Evolutionary conservation across 2,797 vertebrate genomes (phyloP).

Genomic region (Crax fasciolata): DNA sequence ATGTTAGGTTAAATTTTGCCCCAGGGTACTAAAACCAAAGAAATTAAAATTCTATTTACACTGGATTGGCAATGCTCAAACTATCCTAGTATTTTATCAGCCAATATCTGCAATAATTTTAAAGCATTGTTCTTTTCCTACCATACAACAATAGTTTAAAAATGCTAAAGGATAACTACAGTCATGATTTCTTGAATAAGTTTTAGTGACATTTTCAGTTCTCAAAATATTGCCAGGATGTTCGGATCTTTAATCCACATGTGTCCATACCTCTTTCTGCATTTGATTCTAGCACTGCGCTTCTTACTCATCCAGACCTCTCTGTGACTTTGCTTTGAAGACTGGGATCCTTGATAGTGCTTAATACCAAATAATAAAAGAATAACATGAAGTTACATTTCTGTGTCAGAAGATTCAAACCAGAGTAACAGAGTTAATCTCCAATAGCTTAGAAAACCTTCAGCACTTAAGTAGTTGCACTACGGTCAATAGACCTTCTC

Average conservation of each 20-base stretch:
- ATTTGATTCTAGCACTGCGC: background rate
- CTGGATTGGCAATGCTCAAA: background rate
- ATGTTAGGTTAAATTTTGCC: background rate
- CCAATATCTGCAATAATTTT: background rate
- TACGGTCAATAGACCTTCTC: background rate
- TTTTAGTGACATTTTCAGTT: background rate
- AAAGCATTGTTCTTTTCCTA: background rate
- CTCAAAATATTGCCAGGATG: background rate
- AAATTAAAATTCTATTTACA: background rate
- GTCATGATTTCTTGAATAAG: background rate
- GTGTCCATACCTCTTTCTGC: background rate
- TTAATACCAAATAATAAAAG: constrained; percentile 9
- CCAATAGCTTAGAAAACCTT: background rate
- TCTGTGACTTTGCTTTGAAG: background rate
- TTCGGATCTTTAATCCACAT: background rate
- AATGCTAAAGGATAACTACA: background rate
- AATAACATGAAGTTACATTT: background rate
- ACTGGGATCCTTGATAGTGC: background rate
- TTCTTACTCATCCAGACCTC: background rate
- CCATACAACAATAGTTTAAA: background rate
- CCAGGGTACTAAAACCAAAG: background rate
- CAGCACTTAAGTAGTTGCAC: background rate
- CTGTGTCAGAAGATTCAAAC: background rate
- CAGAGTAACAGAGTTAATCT: background rate
- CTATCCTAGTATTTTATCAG: background rate